Evolutionary conservation across 64 coral and sea anemone genomes (phyloP).

Genomic region (Stylophora pistillata): DNA sequence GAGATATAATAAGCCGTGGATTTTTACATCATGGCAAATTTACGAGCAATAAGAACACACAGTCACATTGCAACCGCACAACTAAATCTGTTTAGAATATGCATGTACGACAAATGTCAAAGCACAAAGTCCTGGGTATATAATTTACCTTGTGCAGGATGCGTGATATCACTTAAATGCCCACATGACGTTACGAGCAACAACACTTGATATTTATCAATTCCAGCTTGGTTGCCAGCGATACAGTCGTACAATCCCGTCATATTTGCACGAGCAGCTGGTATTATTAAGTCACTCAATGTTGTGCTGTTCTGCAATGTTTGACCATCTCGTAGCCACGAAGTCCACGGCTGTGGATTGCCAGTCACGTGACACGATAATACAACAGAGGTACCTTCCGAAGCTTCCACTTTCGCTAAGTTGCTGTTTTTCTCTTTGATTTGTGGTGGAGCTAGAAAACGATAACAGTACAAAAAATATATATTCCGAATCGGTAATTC

Average conservation of each 20-base stretch:
- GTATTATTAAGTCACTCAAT: neutral
- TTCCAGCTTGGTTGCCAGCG: slow-evolving; percentile 1
- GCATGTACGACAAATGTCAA: neutral
- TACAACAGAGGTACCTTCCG: neutral
- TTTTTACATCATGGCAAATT: too few relatives aligned
- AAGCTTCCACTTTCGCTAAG: neutral
- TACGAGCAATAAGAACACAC: too few relatives aligned
- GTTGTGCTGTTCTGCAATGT: slow-evolving; percentile 3
- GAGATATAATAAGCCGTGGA: too few relatives aligned
- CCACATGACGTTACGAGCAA: slow-evolving; percentile 17
- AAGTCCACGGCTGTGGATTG: slow-evolving; percentile 13
- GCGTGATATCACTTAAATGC: neutral
- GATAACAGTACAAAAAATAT: neutral
- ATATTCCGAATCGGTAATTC: too few relatives aligned
- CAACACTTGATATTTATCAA: slow-evolving; percentile 31
- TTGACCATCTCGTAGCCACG: neutral
- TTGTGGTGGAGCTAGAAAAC: neutral
- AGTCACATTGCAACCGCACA: too few relatives aligned
- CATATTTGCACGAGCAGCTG: neutral
- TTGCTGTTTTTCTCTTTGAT: slow-evolving; percentile 26
- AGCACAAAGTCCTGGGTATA: neutral
- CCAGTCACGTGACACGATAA: slow-evolving; percentile 32
- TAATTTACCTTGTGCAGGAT: neutral
- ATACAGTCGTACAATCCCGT: slow-evolving; percentile 27
- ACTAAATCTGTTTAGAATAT: too few relatives aligned